Percentiles rank a stretch among this genome's conserved stretches.
phyloP scores from a whole-genome alignment of 2,888 invertebrate genomes.

The Lepetodrilus schrolli region DNA sequence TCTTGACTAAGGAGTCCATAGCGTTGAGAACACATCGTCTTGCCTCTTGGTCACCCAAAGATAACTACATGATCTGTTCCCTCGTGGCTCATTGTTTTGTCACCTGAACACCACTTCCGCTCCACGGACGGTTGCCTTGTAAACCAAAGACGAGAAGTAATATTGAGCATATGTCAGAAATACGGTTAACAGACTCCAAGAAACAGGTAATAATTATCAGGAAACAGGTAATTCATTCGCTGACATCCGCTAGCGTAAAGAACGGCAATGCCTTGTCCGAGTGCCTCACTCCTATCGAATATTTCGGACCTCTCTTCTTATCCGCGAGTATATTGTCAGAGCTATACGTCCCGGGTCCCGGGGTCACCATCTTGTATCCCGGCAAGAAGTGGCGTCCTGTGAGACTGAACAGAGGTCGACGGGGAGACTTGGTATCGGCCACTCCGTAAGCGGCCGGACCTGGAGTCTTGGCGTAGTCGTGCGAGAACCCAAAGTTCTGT shows the following conservation, averaged over 20 bases:
- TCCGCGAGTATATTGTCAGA: constrained; percentile 44
- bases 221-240: constrained; percentile 30
- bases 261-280: constrained; percentile 58
- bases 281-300: constrained; percentile 59
- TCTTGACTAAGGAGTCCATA: no score
- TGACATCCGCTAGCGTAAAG: constrained; percentile 52
- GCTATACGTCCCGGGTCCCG: constrained; percentile 62
- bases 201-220: no score
- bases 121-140: no score
- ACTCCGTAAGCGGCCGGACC: constrained; percentile 56
- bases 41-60: no score
- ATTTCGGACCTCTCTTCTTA: constrained; percentile 50
- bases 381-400: constrained; percentile 43
- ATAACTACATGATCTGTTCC: no score
- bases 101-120: no score
- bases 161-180: no score
- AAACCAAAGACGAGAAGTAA: no score
- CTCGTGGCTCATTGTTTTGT: no score
- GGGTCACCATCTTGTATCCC: constrained; percentile 47
- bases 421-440: constrained; percentile 41
- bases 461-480: constrained; percentile 59
- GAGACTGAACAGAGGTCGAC: constrained; percentile 53
- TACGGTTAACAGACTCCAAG: no score
- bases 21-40: no score
- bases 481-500: constrained; percentile 46